Evolutionary conservation across 64 coral and sea anemone species (phyloP).

Genomic region (Pocillopora damicornis): DNA sequence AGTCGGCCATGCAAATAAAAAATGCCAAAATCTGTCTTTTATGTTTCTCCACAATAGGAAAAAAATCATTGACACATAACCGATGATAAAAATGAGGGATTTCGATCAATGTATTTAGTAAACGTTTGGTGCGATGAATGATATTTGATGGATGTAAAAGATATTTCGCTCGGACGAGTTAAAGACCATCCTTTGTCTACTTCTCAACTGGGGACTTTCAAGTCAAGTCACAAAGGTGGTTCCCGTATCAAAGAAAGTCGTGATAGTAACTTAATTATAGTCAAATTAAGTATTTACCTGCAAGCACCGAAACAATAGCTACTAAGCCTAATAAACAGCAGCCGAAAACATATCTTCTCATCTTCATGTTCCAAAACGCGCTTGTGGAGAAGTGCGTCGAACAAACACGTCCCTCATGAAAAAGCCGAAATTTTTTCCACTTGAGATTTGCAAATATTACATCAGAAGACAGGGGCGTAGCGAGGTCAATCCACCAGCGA

Average conservation of each 20-base stretch:
- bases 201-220: neutral
- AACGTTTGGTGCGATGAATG: neutral
- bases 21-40: neutral
- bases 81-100: neutral
- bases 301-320: neutral
- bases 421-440: constrained; percentile 10
- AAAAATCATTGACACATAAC: neutral
- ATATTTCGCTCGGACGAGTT: neutral
- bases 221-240: neutral
- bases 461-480: constrained; percentile 36
- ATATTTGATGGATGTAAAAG: no score
- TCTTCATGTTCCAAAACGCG: constrained; percentile 14
- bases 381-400: constrained; percentile 9
- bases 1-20: neutral
- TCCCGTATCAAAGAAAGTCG: neutral
- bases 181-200: neutral
- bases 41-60: neutral
- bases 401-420: constrained; percentile 11
- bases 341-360: neutral
- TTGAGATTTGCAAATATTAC: constrained; percentile 47
- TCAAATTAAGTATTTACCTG: neutral
- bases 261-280: neutral
- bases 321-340: constrained; percentile 14
- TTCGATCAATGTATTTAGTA: neutral
- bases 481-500: constrained; percentile 31